Evolutionary conservation across 2,888 invertebrate genomes (phyloP), one percentile per base, ranked within the genome.

Genomic region (Geotrupes spiniger): DNA sequence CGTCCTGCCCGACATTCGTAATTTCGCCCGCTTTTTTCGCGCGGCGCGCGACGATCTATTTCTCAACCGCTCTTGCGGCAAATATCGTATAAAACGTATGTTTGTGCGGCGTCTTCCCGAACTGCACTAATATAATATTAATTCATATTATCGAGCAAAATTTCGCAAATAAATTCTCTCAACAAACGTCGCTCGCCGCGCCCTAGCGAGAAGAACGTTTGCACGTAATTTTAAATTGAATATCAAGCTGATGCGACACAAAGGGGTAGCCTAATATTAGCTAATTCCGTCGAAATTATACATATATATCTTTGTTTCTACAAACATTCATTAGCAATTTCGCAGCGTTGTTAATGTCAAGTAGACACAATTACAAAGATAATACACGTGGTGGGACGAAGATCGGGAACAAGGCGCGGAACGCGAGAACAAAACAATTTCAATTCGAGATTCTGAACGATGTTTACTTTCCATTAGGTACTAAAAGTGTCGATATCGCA

Each of bases 391-490:
- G 44, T 47, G 28, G 36, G 45, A 46, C 49, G 53, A 53, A 50
- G 51, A 55, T 41, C 36, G 44, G 42, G 44, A 26, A 29, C 46
- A 31, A 53, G 46, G 55, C 3, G 6, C 53, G 47, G 59, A 57
- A 58, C 54, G 55, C 50, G 54, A 57, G 58, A 54, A 57, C 59
- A 61, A 60, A 62, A 61, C 65, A 66, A 65, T 68, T 68, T 65
- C 67, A 64, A 66, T 68, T 68, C 58, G 61, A 61, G 63, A 65
- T 68, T 63, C 65, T 63, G 62, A 62, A 64, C 64, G 61, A 64
- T 70, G 69, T 70, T 70, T 69, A 68, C 70, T 69, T 70, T 69
- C 66, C 69, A 69, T 69, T 69, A 69, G 65, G 64, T 66, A 62
- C 63, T 69, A 66, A 67, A 68, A 69, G 70, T 69, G 70, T 68